Percentiles rank a stretch among this genome's conserved stretches.
These are phyloP conservation scores for Pseudococcus longispinus DNA, from an alignment of 2,888 invertebrate genomes.

Conservation along the genomic window DNA sequence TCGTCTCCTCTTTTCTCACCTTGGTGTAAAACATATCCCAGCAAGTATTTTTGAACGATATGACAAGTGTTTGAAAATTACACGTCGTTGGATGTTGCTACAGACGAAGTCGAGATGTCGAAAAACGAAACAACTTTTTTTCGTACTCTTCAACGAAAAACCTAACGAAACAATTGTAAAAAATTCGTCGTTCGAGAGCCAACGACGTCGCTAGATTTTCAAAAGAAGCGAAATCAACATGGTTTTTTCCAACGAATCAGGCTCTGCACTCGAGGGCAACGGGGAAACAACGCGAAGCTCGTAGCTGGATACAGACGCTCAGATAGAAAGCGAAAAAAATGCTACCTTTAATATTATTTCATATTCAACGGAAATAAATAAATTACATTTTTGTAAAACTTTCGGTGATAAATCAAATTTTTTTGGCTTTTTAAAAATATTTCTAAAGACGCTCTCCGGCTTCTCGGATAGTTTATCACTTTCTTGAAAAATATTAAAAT, in stretches of 20 bases:
- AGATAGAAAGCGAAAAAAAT: neutral
- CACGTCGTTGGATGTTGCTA: neutral
- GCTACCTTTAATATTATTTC: constrained; percentile 45
- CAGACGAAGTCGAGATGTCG: neutral
- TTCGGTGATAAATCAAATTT: constrained; percentile 39
- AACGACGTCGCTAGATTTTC: neutral
- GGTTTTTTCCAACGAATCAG: neutral
- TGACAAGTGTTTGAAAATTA: neutral
- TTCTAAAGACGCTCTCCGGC: constrained; percentile 30
- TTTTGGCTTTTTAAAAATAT: constrained; percentile 35
- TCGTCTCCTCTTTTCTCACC: neutral
- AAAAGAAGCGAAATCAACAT: constrained; percentile 17
- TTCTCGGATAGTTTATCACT: constrained; percentile 41
- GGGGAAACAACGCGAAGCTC: too few species aligned
- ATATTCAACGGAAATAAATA: constrained; percentile 36
- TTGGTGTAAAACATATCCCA: neutral
- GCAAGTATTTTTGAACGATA: neutral
- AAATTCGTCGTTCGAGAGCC: neutral
- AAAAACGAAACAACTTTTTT: neutral
- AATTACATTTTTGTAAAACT: constrained; percentile 42
- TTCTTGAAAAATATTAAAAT: constrained; percentile 43
- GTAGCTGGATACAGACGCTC: neutral
- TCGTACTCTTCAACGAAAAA: neutral
- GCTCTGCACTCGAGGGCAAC: neutral
- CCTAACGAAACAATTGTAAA: constrained; percentile 1